A percentile compares a stretch with the other conserved stretches of the same genome.
Conservation (phyloP, 2,113 vertebrate genomes). For the Passer domesticus region DNA sequence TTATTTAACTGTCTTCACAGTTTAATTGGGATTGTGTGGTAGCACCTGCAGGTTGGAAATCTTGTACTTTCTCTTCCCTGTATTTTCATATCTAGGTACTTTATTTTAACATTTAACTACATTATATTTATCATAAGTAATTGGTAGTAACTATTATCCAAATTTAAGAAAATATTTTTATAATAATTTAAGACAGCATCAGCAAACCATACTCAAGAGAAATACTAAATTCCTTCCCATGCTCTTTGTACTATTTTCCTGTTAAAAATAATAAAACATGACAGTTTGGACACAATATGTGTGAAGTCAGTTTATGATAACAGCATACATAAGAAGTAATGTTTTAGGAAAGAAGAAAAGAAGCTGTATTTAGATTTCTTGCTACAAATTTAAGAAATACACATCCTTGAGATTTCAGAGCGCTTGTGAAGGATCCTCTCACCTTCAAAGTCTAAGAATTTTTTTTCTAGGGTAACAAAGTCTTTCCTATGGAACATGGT, state of each 20-base stretch:
- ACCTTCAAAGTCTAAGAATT: neutral
- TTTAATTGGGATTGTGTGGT: neutral
- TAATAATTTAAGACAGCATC: neutral
- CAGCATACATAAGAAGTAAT: neutral
- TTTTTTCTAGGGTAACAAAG: neutral
- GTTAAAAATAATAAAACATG: neutral
- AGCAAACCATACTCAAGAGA: neutral
- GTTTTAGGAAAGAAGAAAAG: neutral
- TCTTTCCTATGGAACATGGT: neutral
- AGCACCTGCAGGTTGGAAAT: neutral
- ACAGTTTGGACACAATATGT: neutral
- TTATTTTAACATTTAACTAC: neutral
- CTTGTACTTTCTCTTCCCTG: neutral
- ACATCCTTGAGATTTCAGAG: neutral
- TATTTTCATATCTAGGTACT: neutral
- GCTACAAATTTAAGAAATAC: neutral
- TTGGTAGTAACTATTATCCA: neutral
- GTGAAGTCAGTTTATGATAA: neutral
- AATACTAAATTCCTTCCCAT: neutral
- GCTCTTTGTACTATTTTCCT: neutral
- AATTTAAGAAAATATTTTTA: neutral
- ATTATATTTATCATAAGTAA: neutral
- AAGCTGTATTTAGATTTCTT: neutral
- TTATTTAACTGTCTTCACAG: neutral
- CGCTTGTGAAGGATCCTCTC: neutral